Evolutionary conservation across 2,113 vertebrate genomes (phyloP).

Genomic region (Haemorhous mexicanus): DNA sequence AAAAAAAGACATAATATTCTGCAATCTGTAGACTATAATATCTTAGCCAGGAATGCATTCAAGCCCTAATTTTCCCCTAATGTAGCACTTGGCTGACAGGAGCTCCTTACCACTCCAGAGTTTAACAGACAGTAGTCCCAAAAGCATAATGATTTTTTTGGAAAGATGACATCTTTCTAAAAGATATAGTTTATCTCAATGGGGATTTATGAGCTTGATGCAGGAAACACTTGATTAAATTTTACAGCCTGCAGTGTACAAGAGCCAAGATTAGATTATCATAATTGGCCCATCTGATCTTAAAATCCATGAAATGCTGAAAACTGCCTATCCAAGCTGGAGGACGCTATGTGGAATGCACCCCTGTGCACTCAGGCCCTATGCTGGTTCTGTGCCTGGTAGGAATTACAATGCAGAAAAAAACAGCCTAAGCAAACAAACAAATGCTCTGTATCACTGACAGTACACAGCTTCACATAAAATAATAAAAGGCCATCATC

Average conservation of each 20-base stretch:
- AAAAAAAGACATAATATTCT: background rate
- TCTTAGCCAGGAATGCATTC: background rate
- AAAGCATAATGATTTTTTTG: background rate
- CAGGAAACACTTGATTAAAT: constrained; percentile 41
- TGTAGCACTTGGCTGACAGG: background rate
- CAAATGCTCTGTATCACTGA: background rate
- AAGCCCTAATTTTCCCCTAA: background rate
- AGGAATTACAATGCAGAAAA: background rate
- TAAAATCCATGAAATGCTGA: constrained; percentile 34
- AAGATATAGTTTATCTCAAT: constrained; percentile 4
- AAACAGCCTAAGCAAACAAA: background rate
- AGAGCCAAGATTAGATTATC: constrained; percentile 51
- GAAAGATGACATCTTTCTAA: background rate
- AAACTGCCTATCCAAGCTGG: background rate
- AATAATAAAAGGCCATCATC: background rate
- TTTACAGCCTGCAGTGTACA: constrained; percentile 20
- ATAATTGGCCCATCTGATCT: constrained; percentile 26
- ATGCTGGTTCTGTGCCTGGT: background rate
- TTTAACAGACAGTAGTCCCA: background rate
- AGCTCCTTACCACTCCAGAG: background rate
- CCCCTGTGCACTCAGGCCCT: background rate
- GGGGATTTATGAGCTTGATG: constrained; percentile 6
- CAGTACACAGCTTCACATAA: background rate
- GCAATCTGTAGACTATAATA: background rate
- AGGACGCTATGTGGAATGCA: background rate